Percentiles rank a stretch among this genome's conserved stretches.
Evolutionary conservation across 2,113 vertebrate species (phyloP).

Genomic region (Amblyornis subalaris): DNA sequence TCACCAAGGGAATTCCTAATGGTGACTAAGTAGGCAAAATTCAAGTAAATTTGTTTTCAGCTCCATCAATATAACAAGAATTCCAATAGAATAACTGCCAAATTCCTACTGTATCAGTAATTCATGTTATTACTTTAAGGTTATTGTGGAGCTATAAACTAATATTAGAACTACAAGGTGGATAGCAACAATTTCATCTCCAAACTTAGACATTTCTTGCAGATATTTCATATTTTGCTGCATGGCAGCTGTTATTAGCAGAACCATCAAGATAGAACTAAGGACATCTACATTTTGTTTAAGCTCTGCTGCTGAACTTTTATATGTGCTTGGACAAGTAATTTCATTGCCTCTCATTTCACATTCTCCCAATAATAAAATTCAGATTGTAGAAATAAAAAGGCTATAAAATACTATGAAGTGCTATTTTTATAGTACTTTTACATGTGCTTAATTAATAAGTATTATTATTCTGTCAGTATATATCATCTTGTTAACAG

Average conservation of each 20-base stretch:
- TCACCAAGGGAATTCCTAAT: background rate
- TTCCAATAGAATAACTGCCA: background rate
- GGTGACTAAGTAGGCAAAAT: background rate
- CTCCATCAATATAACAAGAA: background rate
- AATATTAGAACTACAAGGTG: background rate
- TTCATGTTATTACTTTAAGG: background rate
- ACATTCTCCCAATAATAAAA: background rate
- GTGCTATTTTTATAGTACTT: background rate
- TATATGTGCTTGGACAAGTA: background rate
- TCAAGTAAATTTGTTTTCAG: background rate
- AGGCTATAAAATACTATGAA: background rate
- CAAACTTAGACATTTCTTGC: background rate
- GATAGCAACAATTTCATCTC: background rate
- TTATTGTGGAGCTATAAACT: background rate
- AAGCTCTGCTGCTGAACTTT: background rate
- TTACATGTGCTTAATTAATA: background rate
- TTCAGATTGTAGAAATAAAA: background rate
- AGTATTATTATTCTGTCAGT: background rate
- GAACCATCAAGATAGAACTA: background rate
- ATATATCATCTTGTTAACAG: background rate
- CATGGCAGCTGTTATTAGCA: background rate
- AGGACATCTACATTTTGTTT: background rate
- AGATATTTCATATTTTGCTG: background rate
- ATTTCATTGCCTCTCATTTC: background rate
- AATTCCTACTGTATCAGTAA: background rate